Percentiles rank a stretch among this genome's conserved stretches.
Evolutionary conservation across 2,797 vertebrate genomes (phyloP).

Genomic region (Artibeus jamaicensis): DNA sequence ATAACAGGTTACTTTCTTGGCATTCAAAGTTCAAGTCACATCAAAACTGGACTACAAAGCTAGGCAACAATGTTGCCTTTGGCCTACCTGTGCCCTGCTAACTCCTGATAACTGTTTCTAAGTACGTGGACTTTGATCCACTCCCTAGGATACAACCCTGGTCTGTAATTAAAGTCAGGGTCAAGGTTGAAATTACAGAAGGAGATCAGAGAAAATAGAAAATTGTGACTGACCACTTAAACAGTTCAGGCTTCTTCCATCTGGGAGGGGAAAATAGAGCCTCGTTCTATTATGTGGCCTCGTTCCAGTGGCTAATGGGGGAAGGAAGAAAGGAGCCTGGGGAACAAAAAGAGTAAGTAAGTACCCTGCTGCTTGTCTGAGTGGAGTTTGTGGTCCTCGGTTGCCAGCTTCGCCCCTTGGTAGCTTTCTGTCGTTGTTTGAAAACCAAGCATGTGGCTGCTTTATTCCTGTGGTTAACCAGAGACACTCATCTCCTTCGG

Average conservation of each 20-base stretch:
- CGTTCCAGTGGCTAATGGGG: background rate
- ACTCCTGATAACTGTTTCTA: background rate
- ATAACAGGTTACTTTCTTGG: background rate
- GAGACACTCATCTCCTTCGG: background rate
- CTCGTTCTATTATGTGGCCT: background rate
- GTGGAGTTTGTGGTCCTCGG: background rate
- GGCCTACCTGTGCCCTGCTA: background rate
- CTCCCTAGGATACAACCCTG: background rate
- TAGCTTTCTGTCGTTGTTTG: background rate
- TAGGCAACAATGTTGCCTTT: background rate
- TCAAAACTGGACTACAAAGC: background rate
- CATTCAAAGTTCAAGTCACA: background rate
- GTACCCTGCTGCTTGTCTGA: background rate
- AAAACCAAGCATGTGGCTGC: background rate
- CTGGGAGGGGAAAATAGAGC: background rate
- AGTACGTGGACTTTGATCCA: background rate
- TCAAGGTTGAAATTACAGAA: background rate
- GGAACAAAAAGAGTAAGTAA: background rate
- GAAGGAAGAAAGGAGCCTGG: background rate
- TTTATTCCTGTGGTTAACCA: background rate
- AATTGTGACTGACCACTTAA: background rate
- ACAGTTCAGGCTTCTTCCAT: background rate
- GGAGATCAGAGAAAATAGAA: background rate
- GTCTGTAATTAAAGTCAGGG: conserved; percentile 34
- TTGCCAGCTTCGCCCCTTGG: background rate